Conservation (phyloP, 2,113 vertebrate species). For the Grantiella picta region DNA sequence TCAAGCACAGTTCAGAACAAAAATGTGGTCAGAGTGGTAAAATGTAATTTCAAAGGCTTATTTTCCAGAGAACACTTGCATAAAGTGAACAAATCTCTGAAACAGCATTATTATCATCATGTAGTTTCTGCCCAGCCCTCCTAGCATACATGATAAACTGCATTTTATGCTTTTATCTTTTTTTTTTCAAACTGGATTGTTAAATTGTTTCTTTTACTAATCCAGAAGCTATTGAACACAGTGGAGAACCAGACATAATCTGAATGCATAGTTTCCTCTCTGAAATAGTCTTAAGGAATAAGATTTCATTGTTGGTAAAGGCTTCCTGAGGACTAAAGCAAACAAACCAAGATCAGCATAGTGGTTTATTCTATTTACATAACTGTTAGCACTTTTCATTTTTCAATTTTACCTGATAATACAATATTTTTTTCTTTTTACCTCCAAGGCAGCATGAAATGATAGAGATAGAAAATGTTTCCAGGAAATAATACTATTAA, state of each 20-base stretch:
- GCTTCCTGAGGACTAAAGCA: background rate
- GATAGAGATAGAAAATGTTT: background rate
- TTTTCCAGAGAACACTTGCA: background rate
- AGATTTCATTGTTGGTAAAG: background rate
- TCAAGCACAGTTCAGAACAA: background rate
- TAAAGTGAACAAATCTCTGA: background rate
- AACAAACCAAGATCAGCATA: background rate
- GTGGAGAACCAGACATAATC: background rate
- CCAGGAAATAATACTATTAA: background rate
- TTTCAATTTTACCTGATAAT: slow-evolving; percentile 29
- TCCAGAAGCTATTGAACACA: background rate
- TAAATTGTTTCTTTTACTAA: background rate
- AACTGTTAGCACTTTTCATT: background rate
- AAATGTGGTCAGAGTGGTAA: background rate
- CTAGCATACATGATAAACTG: background rate
- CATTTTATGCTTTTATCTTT: background rate
- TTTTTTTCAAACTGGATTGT: background rate
- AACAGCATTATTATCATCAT: background rate
- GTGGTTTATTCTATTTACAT: slow-evolving; percentile 1
- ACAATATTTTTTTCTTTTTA: background rate
- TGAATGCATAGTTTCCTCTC: background rate
- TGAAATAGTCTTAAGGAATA: background rate
- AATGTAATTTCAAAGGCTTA: background rate
- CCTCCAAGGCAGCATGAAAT: background rate
- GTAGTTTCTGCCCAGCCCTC: background rate